Evolutionary conservation across 2,797 vertebrate genomes (phyloP).

Genomic region (Sebastes dallii): DNA sequence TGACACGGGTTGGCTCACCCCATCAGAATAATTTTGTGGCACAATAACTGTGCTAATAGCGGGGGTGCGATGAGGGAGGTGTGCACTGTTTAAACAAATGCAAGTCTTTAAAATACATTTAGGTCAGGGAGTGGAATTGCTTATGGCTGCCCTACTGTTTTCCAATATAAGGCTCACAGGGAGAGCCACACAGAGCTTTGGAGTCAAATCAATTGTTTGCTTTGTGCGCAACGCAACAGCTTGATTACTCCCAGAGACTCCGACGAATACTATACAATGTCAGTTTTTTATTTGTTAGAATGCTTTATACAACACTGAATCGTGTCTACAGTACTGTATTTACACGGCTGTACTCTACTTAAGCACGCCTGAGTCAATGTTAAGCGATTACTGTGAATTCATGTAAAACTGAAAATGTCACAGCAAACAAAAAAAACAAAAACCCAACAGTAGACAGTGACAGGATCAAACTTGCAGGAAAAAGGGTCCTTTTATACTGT

Average conservation of each 20-base stretch:
- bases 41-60: constrained; percentile 53
- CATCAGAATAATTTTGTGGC: constrained; percentile 30
- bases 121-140: constrained; percentile 39
- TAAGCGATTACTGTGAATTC: constrained; percentile 4
- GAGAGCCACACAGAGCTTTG: constrained; percentile 43
- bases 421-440: background rate
- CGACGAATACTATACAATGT: constrained; percentile 27
- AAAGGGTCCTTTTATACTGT: constrained; percentile 25
- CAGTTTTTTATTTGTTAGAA: constrained; percentile 18
- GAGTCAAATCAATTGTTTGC: constrained; percentile 51
- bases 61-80: constrained; percentile 26
- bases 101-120: constrained; percentile 54
- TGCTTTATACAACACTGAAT: background rate
- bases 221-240: constrained; percentile 41
- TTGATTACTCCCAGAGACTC: constrained; percentile 37
- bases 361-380: constrained; percentile 11
- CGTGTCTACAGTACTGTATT: constrained; percentile 6
- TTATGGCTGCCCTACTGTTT: constrained; percentile 49
- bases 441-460: background rate
- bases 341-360: background rate
- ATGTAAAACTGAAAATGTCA: constrained; percentile 3
- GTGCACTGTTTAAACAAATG: constrained; percentile 44
- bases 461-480: constrained; percentile 42
- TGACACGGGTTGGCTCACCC: background rate
- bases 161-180: constrained; percentile 35